phyloP scores from a whole-genome alignment of 2,797 vertebrate species.

The Galagoides demidoff region DNA sequence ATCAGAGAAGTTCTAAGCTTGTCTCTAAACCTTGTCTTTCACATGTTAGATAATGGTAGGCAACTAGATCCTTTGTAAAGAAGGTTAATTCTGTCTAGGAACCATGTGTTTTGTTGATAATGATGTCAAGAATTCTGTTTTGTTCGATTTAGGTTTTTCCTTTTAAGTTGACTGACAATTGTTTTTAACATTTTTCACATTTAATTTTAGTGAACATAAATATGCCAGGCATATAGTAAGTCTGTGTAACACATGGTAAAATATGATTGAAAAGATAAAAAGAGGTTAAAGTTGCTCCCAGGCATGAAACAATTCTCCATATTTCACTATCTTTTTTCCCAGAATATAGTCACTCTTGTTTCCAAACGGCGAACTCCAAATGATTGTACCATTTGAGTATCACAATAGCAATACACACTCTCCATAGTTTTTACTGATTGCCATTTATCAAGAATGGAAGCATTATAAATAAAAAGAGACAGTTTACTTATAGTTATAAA shows the following conservation, averaged over 20 bases:
- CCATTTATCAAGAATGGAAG: background rate
- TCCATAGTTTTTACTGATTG: background rate
- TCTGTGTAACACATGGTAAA: background rate
- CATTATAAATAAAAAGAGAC: slow-evolving; percentile 49
- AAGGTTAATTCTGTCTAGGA: background rate
- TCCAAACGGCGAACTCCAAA: background rate
- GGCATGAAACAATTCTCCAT: background rate
- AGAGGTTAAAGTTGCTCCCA: background rate
- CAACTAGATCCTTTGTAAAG: background rate
- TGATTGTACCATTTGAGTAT: background rate
- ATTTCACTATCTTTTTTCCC: background rate
- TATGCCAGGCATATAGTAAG: background rate
- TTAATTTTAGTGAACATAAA: background rate
- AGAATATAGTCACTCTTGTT: background rate
- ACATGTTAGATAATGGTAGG: background rate
- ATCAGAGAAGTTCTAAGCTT: background rate
- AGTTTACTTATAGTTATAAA: slow-evolving; percentile 37
- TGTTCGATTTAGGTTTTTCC: background rate
- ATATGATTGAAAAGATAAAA: background rate
- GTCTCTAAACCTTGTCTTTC: background rate
- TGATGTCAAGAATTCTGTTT: background rate
- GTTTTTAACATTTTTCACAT: background rate
- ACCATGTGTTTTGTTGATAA: background rate
- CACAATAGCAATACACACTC: background rate
- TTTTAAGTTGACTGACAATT: background rate